Conservation (phyloP, 2,113 vertebrate genomes). For the Camelus dromedarius region DNA sequence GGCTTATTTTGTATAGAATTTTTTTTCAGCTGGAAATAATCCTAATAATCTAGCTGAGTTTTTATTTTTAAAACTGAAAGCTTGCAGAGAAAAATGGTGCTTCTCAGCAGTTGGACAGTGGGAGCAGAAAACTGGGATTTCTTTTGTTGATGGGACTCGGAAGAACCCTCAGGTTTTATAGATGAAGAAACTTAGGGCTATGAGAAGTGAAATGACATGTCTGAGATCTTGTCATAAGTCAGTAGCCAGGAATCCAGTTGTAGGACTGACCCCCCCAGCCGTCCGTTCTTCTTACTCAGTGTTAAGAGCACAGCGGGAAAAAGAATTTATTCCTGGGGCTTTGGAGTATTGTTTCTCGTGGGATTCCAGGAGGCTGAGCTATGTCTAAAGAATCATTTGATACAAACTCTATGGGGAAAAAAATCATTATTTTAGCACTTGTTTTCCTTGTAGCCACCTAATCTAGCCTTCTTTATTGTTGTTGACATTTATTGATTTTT, state of each 20-base stretch:
- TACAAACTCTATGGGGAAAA: background rate
- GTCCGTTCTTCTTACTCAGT: background rate
- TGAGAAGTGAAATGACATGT: background rate
- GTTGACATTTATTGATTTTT: slow-evolving; percentile 37
- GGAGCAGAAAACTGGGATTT: background rate
- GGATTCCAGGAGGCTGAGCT: background rate
- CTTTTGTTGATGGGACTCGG: background rate
- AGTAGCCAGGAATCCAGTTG: background rate
- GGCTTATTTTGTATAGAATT: background rate
- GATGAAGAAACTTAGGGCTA: background rate
- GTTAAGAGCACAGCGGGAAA: background rate
- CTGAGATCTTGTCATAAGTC: background rate
- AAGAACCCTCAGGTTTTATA: background rate
- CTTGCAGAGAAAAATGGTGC: background rate
- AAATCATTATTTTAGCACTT: background rate
- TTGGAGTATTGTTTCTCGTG: background rate
- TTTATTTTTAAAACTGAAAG: slow-evolving; percentile 41
- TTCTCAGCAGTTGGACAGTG: background rate
- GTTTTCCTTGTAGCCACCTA: background rate
- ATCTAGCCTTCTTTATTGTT: background rate
- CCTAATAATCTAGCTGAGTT: background rate
- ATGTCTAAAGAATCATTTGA: background rate
- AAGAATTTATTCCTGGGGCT: background rate
- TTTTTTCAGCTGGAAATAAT: background rate
- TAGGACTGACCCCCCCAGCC: background rate